phyloP scores from a whole-genome alignment of 2,113 vertebrate genomes.

The Misgurnus anguillicaudatus region DNA sequence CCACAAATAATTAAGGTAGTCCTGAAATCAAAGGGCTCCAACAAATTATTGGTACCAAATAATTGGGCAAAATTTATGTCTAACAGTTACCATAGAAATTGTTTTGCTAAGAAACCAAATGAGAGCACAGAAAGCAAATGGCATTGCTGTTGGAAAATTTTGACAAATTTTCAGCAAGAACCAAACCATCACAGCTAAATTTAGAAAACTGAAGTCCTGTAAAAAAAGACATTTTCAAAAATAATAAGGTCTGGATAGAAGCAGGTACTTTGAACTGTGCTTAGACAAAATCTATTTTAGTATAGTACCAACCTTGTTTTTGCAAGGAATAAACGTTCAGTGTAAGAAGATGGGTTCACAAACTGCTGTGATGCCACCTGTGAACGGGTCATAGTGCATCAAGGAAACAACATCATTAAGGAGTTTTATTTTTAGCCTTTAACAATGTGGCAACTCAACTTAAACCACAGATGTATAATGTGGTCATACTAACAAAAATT shows the following conservation, averaged over 20 bases:
- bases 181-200: not conserved
- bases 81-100: too few relatives aligned
- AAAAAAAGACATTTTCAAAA: not conserved
- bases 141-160: conserved; percentile 3
- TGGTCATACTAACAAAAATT: too few relatives aligned
- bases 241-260: conserved; percentile 38
- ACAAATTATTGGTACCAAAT: too few relatives aligned
- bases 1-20: too few relatives aligned
- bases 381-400: conserved; percentile 31
- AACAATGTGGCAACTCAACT: too few relatives aligned
- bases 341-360: conserved; percentile 14
- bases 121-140: too few relatives aligned
- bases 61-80: too few relatives aligned
- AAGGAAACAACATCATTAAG: conserved; percentile 33
- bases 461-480: too few relatives aligned
- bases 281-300: conserved; percentile 12
- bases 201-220: not conserved
- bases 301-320: conserved; percentile 17
- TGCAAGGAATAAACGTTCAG: conserved; percentile 22
- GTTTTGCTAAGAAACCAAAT: too few relatives aligned
- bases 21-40: too few relatives aligned
- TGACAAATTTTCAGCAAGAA: not conserved
- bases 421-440: too few relatives aligned
- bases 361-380: conserved; percentile 14
- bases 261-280: conserved; percentile 32